Base-by-base conservation (phyloP, 2,888 invertebrate species). In the Cotesia congregata region DNA sequence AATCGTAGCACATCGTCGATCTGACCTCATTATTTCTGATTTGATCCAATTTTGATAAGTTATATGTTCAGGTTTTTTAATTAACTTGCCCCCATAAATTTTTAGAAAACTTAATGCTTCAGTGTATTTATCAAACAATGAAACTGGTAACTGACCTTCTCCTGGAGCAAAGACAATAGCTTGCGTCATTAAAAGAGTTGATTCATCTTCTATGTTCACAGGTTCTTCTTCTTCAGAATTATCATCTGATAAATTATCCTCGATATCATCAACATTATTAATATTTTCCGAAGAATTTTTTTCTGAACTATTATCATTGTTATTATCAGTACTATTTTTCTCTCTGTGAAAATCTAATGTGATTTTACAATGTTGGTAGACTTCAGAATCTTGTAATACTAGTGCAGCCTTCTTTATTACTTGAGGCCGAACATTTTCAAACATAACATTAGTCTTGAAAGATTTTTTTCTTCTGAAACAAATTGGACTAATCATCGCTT, bases 91-190 rank as follows among this genome's bases (percentile, higher is more conserved):
- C 12, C 67, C 67, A 20, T 67, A 30, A 67, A 67, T 67, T 38
- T 67, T 67, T 5, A 67, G 38, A 20, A 67, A 67, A 20, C 67
- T 67, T 20, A 67, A 9, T 20, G 67, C 67, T 67, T 67, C 67
- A 67, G 20, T 1, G 9, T 17, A 67, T 17, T 67, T 30, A 20
- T 20, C 20, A 67, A 67, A 67, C 30, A 38, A 6, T 67, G 67
- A 38, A 30, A 67, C 15, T 62, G 67, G 67, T n/a, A n/a, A 5
- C 30, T 67, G 67, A 9, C 67, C 67, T 6, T 67, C 67, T 6
- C 67, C 67, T 6, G 67, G 67, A 38, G 67, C 67, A 38, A 67
- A 67, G 12, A 67, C 67, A 6, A 67, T 67, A 67, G 67, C 67
- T 17, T n/a, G 17, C 12, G 20, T 17, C 15, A 17, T 20, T n/a